A percentile compares a stretch with the other conserved stretches of the same genome.
Conservation (phyloP, 2,797 vertebrate genomes). For the Gymnocypris eckloni region DNA sequence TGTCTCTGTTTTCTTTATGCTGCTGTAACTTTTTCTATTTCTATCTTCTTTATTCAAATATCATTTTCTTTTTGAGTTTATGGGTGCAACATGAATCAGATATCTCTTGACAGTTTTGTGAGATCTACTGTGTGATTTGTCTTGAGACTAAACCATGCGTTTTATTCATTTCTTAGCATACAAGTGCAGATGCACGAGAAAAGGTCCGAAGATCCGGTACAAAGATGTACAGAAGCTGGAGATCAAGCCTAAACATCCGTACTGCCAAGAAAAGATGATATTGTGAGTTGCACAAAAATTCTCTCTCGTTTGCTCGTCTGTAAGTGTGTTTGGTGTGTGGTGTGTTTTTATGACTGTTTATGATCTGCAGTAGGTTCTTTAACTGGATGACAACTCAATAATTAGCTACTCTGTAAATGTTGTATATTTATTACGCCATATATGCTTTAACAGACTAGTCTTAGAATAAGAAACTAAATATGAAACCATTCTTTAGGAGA, state of each 20-base stretch:
- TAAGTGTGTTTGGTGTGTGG: not conserved
- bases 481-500: not conserved
- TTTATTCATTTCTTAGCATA: constrained; percentile 80
- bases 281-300: constrained; percentile 84
- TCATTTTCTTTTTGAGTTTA: constrained; percentile 6
- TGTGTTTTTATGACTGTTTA: not conserved
- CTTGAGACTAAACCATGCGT: not conserved
- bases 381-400: not conserved
- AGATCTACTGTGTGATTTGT: not conserved
- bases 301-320: not conserved
- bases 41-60: constrained; percentile 21
- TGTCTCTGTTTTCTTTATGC: constrained; percentile 2
- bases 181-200: constrained; percentile 97
- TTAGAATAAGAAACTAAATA: not conserved
- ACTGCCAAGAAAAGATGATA: constrained; percentile 98
- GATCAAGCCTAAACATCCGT: constrained; percentile 96
- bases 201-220: constrained; percentile 97
- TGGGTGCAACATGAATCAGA: not conserved
- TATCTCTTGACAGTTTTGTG: not conserved
- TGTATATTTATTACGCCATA: not conserved
- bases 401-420: not conserved
- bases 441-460: not conserved
- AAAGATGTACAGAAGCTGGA: constrained; percentile 98
- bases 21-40: constrained; percentile 2
- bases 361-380: not conserved